These are phyloP conservation scores for Idaea dimidiata DNA, from an alignment of 2,888 invertebrate genomes.

Conservation along the genomic window DNA sequence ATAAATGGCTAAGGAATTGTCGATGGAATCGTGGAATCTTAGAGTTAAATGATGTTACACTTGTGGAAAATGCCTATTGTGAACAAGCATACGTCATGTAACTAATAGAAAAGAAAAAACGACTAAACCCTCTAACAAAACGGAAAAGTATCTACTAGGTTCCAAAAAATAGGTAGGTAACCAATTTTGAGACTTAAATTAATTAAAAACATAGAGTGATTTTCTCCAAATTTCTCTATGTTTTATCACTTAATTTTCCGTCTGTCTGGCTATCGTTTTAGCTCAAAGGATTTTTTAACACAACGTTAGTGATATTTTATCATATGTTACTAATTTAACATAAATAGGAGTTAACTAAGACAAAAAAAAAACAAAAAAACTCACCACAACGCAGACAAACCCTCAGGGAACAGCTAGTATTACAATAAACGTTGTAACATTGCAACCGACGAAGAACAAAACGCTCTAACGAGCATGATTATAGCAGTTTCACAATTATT, in stretches of 20 bases:
- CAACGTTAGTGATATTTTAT: too few relatives aligned
- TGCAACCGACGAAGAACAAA: not conserved
- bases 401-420: not conserved
- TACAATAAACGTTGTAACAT: not conserved
- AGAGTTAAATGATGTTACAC: slow-evolving; percentile 19
- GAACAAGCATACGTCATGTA: not conserved
- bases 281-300: too few relatives aligned
- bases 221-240: too few relatives aligned
- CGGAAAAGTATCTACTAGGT: too few relatives aligned
- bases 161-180: too few relatives aligned
- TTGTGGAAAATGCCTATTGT: not conserved
- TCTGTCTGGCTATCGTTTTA: too few relatives aligned
- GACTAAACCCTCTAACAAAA: too few relatives aligned
- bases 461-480: not conserved
- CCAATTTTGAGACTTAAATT: too few relatives aligned
- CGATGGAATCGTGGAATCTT: slow-evolving; percentile 54
- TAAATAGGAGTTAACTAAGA: not conserved
- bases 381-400: not conserved
- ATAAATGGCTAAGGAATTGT: slow-evolving; percentile 67
- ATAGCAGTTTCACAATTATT: not conserved
- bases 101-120: not conserved
- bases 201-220: too few relatives aligned
- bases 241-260: too few relatives aligned
- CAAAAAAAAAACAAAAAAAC: not conserved
- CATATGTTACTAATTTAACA: too few relatives aligned